Evolutionary conservation across 2,113 vertebrate species (phyloP).

Genomic region (Malurus elegans): DNA sequence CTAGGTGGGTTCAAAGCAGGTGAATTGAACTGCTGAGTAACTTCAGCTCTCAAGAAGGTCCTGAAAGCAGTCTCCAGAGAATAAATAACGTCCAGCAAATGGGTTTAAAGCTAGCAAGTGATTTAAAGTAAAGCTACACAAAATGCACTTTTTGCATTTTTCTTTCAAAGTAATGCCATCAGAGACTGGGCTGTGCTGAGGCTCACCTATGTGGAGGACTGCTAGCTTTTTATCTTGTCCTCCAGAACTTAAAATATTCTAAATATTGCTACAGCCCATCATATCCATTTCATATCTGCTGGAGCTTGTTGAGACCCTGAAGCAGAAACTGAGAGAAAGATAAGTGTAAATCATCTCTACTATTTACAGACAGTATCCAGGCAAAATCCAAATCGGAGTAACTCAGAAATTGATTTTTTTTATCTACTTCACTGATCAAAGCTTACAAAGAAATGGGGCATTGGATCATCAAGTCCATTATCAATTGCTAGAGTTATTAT

Average conservation of each 20-base stretch:
- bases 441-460: neutral
- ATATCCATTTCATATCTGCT: neutral
- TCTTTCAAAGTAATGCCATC: neutral
- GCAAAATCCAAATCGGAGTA: neutral
- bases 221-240: neutral
- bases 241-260: neutral
- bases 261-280: neutral
- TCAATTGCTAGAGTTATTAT: neutral
- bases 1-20: neutral
- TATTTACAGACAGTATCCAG: neutral
- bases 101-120: neutral
- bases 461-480: neutral
- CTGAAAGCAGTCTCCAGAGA: neutral
- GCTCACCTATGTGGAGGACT: neutral
- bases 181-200: neutral
- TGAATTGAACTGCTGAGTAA: neutral
- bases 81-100: neutral
- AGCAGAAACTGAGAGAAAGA: neutral
- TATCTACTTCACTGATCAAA: neutral
- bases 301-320: neutral
- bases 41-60: neutral
- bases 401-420: neutral
- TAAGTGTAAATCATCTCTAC: neutral
- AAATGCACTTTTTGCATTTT: neutral
- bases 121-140: neutral